These are phyloP conservation scores for Ctena decussata DNA, from an alignment of 2,888 invertebrate genomes.

Conservation along the genomic window DNA sequence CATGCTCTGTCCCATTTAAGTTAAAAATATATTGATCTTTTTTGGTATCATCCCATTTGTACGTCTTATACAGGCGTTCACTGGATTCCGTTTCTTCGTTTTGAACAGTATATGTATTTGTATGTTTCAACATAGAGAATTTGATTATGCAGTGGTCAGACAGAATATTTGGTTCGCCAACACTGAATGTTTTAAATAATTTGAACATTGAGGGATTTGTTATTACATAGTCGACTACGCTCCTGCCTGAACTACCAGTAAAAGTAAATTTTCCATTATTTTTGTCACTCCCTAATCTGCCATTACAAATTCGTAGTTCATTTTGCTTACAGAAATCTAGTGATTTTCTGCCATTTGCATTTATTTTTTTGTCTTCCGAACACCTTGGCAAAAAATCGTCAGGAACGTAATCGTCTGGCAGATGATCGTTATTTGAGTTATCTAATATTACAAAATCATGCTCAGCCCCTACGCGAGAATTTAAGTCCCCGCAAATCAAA, in stretches of 20 bases:
- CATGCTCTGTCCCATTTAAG: not conserved
- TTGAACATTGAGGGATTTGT: not conserved
- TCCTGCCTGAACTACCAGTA: not conserved
- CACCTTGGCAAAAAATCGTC: not conserved
- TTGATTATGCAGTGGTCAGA: not conserved
- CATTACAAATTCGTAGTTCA: not conserved
- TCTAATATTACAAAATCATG: not conserved
- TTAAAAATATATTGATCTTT: constrained; percentile 2
- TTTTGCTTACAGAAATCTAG: not conserved
- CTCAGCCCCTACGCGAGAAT: not conserved
- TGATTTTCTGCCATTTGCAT: not conserved
- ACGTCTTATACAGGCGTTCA: not conserved
- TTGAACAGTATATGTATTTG: not conserved
- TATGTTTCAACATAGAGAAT: not conserved
- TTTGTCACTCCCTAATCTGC: not conserved
- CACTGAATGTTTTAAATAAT: not conserved
- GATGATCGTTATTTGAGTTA: not conserved
- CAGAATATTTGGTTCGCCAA: not conserved
- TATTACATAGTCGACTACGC: constrained; percentile 5
- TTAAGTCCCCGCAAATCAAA: not conserved
- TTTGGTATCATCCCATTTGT: not conserved
- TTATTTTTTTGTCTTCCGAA: not conserved
- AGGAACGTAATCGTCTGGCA: not conserved
- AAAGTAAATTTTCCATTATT: not conserved
- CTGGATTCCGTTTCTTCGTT: not conserved